Evolutionary conservation across 2,113 vertebrate species (phyloP).

Genomic region (Anser brachyrhynchus): DNA sequence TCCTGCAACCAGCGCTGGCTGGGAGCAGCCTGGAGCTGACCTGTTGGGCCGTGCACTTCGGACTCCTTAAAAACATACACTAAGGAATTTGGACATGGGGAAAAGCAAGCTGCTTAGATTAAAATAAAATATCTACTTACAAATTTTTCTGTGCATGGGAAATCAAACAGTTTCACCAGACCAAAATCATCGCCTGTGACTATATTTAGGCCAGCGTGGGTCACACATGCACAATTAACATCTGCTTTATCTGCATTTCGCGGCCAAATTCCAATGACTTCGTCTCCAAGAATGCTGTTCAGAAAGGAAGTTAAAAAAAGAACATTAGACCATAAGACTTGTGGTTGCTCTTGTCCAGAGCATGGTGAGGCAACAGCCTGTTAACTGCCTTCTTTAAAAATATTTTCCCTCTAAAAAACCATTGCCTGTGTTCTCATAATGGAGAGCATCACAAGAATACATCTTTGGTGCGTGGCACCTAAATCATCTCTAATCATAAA

Average conservation of each 20-base stretch:
- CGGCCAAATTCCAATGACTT: conserved; percentile 95
- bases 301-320: not conserved
- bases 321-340: not conserved
- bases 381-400: fast-evolving
- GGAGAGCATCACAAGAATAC: fast-evolving
- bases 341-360: not conserved
- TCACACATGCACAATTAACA: conserved; percentile 93
- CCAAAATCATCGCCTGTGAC: conserved; percentile 95
- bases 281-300: conserved; percentile 89
- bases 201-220: conserved; percentile 88
- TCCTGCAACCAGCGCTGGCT: not conserved
- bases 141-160: conserved; percentile 94
- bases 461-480: too few species aligned
- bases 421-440: fast-evolving
- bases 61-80: fast-evolving
- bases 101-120: not conserved
- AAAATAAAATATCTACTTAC: conserved; percentile 77
- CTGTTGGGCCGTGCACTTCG: fast-evolving
- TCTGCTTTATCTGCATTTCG: conserved; percentile 93
- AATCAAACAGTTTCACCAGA: conserved; percentile 96
- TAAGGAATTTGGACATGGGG: not conserved
- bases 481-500: not conserved
- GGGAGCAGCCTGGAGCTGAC: not conserved
- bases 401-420: not conserved
- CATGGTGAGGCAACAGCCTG: not conserved